Percentiles rank a stretch among this genome's conserved stretches.
These are phyloP conservation scores for Orgyia antiqua DNA, from an alignment of 2,888 invertebrate genomes.

Conservation along the genomic window DNA sequence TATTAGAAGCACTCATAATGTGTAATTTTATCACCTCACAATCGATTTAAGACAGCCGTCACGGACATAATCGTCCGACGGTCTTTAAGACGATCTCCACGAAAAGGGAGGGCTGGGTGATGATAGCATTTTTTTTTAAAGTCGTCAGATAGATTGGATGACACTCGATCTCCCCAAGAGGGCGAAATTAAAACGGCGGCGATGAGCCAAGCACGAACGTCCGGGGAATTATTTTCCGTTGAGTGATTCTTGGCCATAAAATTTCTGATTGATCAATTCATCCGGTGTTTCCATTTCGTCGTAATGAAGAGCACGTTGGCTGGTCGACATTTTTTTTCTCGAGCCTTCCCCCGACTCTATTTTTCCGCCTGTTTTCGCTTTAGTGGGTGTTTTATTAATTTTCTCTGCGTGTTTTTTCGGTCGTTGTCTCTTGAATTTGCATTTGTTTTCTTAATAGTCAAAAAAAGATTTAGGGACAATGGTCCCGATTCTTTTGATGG, in stretches of 20 bases:
- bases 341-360: slow-evolving; percentile 49
- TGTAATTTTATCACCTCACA: slow-evolving; percentile 26
- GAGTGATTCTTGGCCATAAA: slow-evolving; percentile 76
- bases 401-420: slow-evolving; percentile 40
- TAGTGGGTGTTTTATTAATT: slow-evolving; percentile 74
- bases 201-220: slow-evolving; percentile 70
- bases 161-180: slow-evolving; percentile 76
- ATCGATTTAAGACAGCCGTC: slow-evolving; percentile 50
- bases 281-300: slow-evolving; percentile 66
- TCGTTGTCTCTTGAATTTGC: slow-evolving; percentile 29
- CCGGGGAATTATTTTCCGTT: slow-evolving; percentile 74
- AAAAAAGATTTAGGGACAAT: slow-evolving; percentile 47
- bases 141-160: slow-evolving; percentile 76
- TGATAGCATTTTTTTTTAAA: slow-evolving; percentile 54
- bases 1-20: slow-evolving; percentile 10
- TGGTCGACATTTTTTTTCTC: slow-evolving; percentile 51
- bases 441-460: slow-evolving; percentile 40
- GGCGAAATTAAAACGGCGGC: slow-evolving; percentile 75
- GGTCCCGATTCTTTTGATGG: slow-evolving; percentile 2
- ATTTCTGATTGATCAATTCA: slow-evolving; percentile 78
- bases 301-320: slow-evolving; percentile 71
- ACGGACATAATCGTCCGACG: slow-evolving; percentile 55
- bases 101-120: slow-evolving; percentile 30
- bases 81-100: slow-evolving; percentile 39
- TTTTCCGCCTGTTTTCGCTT: slow-evolving; percentile 73